Evolutionary conservation across 30 jellyfish, hydroid and myxozoan genomes (phyloP), one percentile per base, ranked within the genome.

Genomic region (Pelagia noctiluca): DNA sequence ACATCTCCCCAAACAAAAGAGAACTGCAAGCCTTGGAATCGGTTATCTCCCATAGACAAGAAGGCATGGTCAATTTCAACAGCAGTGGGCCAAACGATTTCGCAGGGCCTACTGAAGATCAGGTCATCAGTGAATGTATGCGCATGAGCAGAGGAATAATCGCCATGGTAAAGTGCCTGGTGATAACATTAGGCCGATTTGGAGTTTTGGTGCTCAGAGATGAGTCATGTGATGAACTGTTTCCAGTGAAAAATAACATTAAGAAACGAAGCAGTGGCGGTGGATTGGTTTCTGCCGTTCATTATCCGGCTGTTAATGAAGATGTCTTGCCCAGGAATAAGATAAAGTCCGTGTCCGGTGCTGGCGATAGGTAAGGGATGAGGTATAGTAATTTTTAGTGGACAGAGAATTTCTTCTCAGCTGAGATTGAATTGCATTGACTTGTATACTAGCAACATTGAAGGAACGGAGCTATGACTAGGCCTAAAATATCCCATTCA

Each of bases 321-420:
- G 83, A 78, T 49, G 25, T 78, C n/a, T 42, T 71, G 82, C 92
- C 96, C 16, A 54, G 50, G 35, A 23, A 36, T 16, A 19, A 57
- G 8, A 80, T 90, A 37, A 68, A 65, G 62, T 82, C 87, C 0
- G 97, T 84, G 29, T 79, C 95, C 11, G 97, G 97, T 1, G 97
- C 97, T 25, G 97, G 97, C 0, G 97, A 90, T 42, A 84, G 97
- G 97, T 83, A 52, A 78, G 77, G 47, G 11, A 65, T 3, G 16
- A 5, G 57, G 57, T 5, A 42, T 5, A 42, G 16, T 42, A 5
- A 16, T 8, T 8, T 42, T 42, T 42, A 42, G 8, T 42, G 8
- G 8, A 16, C 16, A 16, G 57, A 42, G 16, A 42, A 5, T 42
- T 42, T 42, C 57, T 42, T 16, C 57, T 16, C 8, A 42, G 8